phyloP scores from a whole-genome alignment of 1,140 invertebrate genomes.

The Grapholita molesta region DNA sequence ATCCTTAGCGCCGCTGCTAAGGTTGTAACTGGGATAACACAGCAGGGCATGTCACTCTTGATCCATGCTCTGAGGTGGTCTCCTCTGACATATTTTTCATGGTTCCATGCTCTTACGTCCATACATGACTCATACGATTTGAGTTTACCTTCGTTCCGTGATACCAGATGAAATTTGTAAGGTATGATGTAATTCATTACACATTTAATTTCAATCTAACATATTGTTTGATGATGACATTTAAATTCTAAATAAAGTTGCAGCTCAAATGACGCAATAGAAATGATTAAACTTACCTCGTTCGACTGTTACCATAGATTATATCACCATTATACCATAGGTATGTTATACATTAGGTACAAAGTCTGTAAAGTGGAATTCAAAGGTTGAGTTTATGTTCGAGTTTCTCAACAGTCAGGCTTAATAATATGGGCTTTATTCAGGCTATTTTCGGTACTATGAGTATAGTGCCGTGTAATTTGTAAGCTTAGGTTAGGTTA shows the following conservation, averaged over 20 bases:
- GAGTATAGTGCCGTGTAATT: too few relatives aligned
- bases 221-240: background rate
- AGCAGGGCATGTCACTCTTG: constrained; percentile 59
- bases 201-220: background rate
- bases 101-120: constrained; percentile 67
- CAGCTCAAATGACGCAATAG: too few relatives aligned
- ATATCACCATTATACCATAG: background rate
- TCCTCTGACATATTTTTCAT: constrained; percentile 43
- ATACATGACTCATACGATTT: constrained; percentile 61
- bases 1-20: constrained; percentile 40
- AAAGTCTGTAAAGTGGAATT: too few relatives aligned
- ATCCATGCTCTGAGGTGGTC: constrained; percentile 66
- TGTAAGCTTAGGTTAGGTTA: too few relatives aligned
- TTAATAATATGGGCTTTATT: too few relatives aligned
- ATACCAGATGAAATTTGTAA: constrained; percentile 28
- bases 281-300: background rate
- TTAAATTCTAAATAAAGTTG: background rate
- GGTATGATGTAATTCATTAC: constrained; percentile 40
- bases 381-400: too few relatives aligned
- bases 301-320: background rate
- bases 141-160: constrained; percentile 64
- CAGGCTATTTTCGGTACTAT: too few relatives aligned
- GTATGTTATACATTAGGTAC: too few relatives aligned
- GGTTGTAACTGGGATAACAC: constrained; percentile 44
- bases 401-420: too few relatives aligned